phyloP scores from a whole-genome alignment of 2,888 invertebrate species.

The Dastarcus helophoroides region DNA sequence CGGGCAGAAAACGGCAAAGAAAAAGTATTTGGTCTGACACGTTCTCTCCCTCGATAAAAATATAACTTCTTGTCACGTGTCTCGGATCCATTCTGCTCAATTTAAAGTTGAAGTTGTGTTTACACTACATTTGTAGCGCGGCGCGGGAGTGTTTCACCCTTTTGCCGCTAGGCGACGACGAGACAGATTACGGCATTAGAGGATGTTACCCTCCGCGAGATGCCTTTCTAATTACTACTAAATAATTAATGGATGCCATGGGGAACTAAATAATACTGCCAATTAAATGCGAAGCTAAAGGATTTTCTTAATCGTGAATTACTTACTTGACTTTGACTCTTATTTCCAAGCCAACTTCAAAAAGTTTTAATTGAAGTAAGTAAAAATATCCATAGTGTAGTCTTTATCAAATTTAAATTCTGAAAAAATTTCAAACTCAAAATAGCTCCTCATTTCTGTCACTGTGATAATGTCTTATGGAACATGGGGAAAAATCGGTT shows the following conservation, averaged over 20 bases:
- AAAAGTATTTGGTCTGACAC: constrained; percentile 17
- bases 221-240: constrained; percentile 25
- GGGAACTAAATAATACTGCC: constrained; percentile 18
- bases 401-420: no score
- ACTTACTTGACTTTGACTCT: no score
- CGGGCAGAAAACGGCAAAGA: constrained; percentile 13
- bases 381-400: no score
- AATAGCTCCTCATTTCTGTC: no score
- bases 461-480: no score
- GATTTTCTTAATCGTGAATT: constrained; percentile 13
- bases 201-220: constrained; percentile 18
- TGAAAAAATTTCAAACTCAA: no score
- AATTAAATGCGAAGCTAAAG: constrained; percentile 20
- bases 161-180: constrained; percentile 18
- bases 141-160: constrained; percentile 18
- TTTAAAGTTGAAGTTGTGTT: constrained; percentile 36
- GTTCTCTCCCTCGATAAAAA: constrained; percentile 29
- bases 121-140: constrained; percentile 34
- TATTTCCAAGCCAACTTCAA: no score
- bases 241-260: constrained; percentile 23
- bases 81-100: constrained; percentile 35
- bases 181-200: constrained; percentile 26
- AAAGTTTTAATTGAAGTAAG: no score
- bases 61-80: constrained; percentile 36
- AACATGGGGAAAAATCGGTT: no score